phyloP scores from a whole-genome alignment of 2,113 vertebrate genomes.

The Zootoca vivipara region DNA sequence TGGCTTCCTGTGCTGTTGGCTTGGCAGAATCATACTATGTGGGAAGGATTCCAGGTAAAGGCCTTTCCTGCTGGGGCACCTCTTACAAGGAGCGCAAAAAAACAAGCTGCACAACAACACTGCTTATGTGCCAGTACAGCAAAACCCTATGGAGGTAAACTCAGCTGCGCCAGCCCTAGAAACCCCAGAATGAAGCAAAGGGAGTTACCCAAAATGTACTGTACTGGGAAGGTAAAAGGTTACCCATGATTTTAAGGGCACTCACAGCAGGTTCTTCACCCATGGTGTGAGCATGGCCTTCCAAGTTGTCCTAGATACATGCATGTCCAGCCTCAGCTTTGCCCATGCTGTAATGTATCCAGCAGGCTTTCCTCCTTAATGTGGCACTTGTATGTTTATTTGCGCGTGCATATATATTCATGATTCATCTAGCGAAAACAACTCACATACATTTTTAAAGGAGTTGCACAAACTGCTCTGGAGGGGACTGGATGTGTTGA shows the following conservation, averaged over 20 bases:
- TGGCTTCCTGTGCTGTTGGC: neutral
- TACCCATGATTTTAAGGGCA: neutral
- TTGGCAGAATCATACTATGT: neutral
- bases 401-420: neutral
- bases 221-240: neutral
- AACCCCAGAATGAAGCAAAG: neutral
- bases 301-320: neutral
- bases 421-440: neutral
- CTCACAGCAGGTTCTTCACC: neutral
- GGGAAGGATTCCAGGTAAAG: neutral
- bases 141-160: neutral
- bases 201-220: neutral
- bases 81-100: neutral
- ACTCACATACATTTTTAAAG: neutral
- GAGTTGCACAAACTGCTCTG: neutral
- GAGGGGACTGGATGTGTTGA: neutral
- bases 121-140: neutral
- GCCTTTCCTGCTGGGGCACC: neutral
- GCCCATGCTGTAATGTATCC: neutral
- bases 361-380: neutral
- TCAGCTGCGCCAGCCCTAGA: neutral
- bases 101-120: neutral
- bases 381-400: neutral
- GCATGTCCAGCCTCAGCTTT: neutral
- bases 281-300: neutral